Evolutionary conservation across 2,797 vertebrate genomes (phyloP).

Genomic region (Carapus acus): DNA sequence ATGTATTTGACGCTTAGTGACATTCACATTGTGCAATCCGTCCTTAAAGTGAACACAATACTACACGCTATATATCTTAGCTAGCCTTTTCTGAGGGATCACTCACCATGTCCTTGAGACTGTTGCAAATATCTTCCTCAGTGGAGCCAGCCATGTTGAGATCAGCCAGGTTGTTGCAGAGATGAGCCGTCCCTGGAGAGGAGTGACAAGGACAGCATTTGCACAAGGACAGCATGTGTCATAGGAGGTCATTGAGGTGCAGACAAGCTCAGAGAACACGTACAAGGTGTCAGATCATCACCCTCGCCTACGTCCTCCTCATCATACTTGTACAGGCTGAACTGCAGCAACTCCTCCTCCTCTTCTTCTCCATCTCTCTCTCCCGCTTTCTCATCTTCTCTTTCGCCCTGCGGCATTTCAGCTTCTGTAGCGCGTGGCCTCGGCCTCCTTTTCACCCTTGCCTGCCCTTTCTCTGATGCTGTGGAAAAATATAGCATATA

Average conservation of each 20-base stretch:
- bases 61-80: too few species aligned
- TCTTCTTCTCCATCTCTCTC: slow-evolving; percentile 67
- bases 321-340: slow-evolving; percentile 87
- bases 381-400: slow-evolving; percentile 62
- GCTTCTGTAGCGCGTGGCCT: slow-evolving; percentile 58
- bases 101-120: slow-evolving; percentile 90
- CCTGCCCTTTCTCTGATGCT: slow-evolving; percentile 21
- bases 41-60: too few species aligned
- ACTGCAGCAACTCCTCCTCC: slow-evolving; percentile 84
- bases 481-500: too few species aligned
- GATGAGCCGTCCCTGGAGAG: slow-evolving; percentile 71
- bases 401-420: slow-evolving; percentile 44
- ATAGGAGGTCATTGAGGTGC: too few species aligned
- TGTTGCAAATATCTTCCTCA: slow-evolving; percentile 92
- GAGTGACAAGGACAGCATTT: neutral
- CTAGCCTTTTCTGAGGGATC: too few species aligned
- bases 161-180: slow-evolving; percentile 87
- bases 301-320: slow-evolving; percentile 76
- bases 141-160: slow-evolving; percentile 87
- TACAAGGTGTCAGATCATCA: neutral
- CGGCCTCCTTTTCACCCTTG: slow-evolving; percentile 69
- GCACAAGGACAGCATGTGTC: too few species aligned
- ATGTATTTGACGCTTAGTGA: too few species aligned
- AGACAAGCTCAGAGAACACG: too few species aligned
- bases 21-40: too few species aligned